These are phyloP conservation scores for Oxyura jamaicensis DNA, from an alignment of 2,113 vertebrate genomes.

Conservation along the genomic window DNA sequence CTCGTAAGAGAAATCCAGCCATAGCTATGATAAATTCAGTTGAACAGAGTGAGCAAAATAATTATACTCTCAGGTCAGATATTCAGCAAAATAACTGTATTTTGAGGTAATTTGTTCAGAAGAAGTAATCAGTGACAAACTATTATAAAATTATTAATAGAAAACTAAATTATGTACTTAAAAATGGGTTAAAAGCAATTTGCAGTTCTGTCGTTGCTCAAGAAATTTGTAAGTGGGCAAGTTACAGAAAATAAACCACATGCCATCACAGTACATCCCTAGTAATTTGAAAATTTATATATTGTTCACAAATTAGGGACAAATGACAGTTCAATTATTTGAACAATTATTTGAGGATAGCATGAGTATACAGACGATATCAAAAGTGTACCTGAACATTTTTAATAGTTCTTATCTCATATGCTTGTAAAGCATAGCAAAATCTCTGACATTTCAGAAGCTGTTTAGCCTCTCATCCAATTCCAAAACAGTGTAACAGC, in stretches of 20 bases:
- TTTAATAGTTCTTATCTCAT: background rate
- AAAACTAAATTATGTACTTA: background rate
- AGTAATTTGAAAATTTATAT: background rate
- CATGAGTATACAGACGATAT: background rate
- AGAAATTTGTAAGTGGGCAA: background rate
- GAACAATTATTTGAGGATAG: background rate
- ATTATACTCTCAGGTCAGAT: background rate
- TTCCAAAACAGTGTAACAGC: background rate
- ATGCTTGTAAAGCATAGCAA: background rate
- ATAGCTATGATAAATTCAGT: background rate
- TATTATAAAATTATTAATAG: background rate
- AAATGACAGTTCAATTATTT: background rate
- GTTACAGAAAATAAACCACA: slow-evolving; percentile 12
- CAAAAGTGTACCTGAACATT: background rate
- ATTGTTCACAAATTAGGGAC: background rate
- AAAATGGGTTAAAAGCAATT: background rate
- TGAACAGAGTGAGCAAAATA: background rate
- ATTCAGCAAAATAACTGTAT: background rate
- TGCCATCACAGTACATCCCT: background rate
- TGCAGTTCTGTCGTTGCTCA: background rate
- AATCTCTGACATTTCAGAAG: background rate
- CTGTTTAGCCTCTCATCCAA: background rate
- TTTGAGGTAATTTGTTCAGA: background rate
- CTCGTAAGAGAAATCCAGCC: background rate
- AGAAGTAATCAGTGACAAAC: background rate